Evolutionary conservation across 1,140 invertebrate genomes (phyloP).

Genomic region (Brachystomella parvula): DNA sequence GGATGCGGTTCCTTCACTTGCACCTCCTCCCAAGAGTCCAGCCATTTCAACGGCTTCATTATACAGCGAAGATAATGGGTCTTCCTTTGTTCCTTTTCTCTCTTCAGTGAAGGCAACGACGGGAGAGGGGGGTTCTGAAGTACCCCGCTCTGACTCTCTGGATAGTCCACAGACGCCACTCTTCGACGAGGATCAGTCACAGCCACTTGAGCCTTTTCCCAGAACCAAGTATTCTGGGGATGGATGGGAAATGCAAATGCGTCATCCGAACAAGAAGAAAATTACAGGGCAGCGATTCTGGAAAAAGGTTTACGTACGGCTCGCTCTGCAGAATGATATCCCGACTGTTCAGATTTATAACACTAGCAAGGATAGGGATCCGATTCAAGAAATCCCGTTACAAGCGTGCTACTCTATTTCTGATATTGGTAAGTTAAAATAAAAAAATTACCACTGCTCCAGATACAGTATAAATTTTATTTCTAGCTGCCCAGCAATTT

Average conservation of each 20-base stretch:
- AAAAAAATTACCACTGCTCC: not conserved
- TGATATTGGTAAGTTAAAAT: conserved; percentile 54
- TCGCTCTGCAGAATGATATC: conserved; percentile 69
- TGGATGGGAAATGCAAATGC: conserved; percentile 94
- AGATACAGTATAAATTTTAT: not conserved
- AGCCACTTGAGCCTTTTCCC: conserved; percentile 87
- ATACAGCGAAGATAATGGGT: conserved; percentile 29
- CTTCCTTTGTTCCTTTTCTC: conserved; percentile 37
- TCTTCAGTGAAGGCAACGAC: conserved; percentile 19
- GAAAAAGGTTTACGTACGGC: conserved; percentile 89
- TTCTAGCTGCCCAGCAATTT: conserved; percentile 81
- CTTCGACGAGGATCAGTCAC: conserved; percentile 88
- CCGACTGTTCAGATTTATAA: conserved; percentile 80
- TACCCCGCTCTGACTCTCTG: conserved; percentile 54
- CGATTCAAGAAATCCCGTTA: conserved; percentile 85
- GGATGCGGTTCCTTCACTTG: conserved; percentile 52
- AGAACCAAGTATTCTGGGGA: conserved; percentile 66
- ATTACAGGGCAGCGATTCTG: conserved; percentile 94
- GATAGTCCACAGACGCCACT: conserved; percentile 82
- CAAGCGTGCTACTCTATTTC: conserved; percentile 88
- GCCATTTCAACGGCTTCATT: conserved; percentile 41
- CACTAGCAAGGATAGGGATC: conserved; percentile 74
- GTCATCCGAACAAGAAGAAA: conserved; percentile 96
- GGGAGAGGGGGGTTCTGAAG: conserved; percentile 28
- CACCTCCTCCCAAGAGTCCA: conserved; percentile 60